Evolutionary conservation across 2,888 invertebrate species (phyloP).

Genomic region (Hyposoter didymator): DNA sequence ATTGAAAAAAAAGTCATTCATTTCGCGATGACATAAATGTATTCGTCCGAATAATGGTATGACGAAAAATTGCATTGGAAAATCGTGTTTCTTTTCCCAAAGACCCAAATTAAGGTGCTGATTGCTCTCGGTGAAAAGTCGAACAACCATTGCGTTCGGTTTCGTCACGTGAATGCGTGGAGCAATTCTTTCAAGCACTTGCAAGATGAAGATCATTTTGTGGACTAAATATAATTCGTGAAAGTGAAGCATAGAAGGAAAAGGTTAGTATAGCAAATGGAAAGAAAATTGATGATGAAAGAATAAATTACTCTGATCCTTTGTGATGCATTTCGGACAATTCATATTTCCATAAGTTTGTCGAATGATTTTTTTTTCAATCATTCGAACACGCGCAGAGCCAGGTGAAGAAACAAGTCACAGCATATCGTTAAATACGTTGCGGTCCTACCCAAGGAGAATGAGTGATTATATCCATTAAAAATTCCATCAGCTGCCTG

Average conservation of each 20-base stretch:
- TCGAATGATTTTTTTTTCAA: not conserved
- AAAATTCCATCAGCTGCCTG: conserved; percentile 37
- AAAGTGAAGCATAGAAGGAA: too few relatives aligned
- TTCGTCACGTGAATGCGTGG: too few relatives aligned
- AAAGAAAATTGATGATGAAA: too few relatives aligned
- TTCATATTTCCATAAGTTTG: not conserved
- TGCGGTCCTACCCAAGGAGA: not conserved
- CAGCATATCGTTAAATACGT: conserved; percentile 14
- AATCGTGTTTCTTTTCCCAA: not conserved
- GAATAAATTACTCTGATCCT: too few relatives aligned
- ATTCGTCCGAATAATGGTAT: not conserved
- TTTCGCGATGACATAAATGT: conserved; percentile 20
- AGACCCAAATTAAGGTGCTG: not conserved
- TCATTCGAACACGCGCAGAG: not conserved
- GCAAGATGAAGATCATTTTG: too few relatives aligned
- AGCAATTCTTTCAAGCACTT: too few relatives aligned
- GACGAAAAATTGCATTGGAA: not conserved
- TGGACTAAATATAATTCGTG: too few relatives aligned
- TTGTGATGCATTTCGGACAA: not conserved
- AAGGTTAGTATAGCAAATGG: too few relatives aligned
- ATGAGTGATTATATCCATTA: conserved; percentile 44
- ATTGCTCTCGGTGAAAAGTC: not conserved
- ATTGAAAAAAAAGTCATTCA: conserved; percentile 9
- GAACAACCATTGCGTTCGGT: not conserved
- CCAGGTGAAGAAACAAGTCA: conserved; percentile 6